Conservation (phyloP, 2,797 vertebrate species). For the Diplodus sargus region DNA sequence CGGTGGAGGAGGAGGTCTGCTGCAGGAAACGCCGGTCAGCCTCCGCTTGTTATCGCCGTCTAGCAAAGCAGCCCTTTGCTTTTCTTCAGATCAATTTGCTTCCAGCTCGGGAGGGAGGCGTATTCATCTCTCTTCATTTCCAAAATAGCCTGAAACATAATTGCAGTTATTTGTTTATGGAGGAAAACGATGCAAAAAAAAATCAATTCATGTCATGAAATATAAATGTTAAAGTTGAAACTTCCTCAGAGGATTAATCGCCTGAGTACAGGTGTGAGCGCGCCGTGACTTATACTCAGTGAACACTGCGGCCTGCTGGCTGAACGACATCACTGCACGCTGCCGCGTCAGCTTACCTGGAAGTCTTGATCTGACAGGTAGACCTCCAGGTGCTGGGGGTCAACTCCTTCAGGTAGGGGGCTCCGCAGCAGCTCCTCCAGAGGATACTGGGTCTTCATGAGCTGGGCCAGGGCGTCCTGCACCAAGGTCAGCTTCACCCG, state of each 20-base stretch:
- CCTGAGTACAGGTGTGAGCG: not conserved
- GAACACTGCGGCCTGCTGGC: slow-evolving; percentile 64
- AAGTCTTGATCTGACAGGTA: slow-evolving; percentile 86
- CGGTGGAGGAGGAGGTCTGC: slow-evolving; percentile 30
- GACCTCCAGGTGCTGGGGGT: slow-evolving; percentile 82
- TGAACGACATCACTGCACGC: slow-evolving; percentile 20
- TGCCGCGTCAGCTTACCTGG: slow-evolving; percentile 72
- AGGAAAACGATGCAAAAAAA: slow-evolving; percentile 3
- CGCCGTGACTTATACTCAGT: not conserved
- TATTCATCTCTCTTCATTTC: slow-evolving; percentile 84
- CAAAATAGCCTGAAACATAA: slow-evolving; percentile 82
- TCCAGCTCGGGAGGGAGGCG: slow-evolving; percentile 77
- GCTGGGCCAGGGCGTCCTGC: slow-evolving; percentile 85
- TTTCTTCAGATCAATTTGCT: slow-evolving; percentile 84
- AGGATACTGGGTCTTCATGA: slow-evolving; percentile 81
- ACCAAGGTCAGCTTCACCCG: slow-evolving; percentile 85
- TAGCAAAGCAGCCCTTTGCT: slow-evolving; percentile 84
- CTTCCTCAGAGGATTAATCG: slow-evolving; percentile 20
- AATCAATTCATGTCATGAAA: slow-evolving; percentile 22
- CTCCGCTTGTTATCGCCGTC: slow-evolving; percentile 33
- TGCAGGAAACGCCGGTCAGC: slow-evolving; percentile 37
- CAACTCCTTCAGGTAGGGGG: slow-evolving; percentile 83
- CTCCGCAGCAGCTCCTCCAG: slow-evolving; percentile 80
- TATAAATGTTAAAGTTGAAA: slow-evolving; percentile 33
- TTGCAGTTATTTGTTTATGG: slow-evolving; percentile 43